Evolutionary conservation across 2,113 vertebrate genomes (phyloP).

Genomic region (Amia ocellicauda): DNA sequence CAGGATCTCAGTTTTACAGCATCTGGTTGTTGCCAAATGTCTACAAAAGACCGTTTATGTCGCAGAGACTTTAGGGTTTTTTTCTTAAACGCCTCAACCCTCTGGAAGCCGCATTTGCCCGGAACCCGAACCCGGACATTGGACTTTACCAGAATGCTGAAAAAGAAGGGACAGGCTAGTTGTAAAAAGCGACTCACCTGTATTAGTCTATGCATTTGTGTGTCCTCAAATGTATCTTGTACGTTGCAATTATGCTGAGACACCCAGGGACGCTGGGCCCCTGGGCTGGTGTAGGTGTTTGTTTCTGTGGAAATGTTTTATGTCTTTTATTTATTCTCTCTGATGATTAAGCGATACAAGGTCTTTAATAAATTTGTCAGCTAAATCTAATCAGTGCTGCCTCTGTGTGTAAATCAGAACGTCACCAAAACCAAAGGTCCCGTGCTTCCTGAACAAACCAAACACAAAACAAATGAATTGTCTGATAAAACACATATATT

Average conservation of each 20-base stretch:
- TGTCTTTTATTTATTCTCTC: conserved; percentile 90
- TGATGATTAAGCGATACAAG: conserved; percentile 72
- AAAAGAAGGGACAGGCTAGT: conserved; percentile 49
- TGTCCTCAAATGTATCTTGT: conserved; percentile 62
- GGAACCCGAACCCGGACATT: conserved; percentile 32
- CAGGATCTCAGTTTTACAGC: conserved; percentile 56
- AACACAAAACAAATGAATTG: too few relatives aligned
- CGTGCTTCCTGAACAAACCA: too few relatives aligned
- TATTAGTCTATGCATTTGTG: conserved; percentile 63
- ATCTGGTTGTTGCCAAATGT: conserved; percentile 86
- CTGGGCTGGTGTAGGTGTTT: conserved; percentile 59
- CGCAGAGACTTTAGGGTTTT: conserved; percentile 70
- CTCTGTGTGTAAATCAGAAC: conserved; percentile 19
- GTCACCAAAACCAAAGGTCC: too few relatives aligned
- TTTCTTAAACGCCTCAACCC: conserved; percentile 19
- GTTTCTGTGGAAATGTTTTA: conserved; percentile 73
- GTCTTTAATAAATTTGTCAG: conserved; percentile 92
- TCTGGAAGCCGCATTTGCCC: conserved; percentile 33
- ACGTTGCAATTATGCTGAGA: conserved; percentile 47
- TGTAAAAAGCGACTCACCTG: conserved; percentile 56
- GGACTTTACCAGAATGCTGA: conserved; percentile 57
- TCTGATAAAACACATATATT: too few relatives aligned
- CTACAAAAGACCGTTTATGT: conserved; percentile 46
- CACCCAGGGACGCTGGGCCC: conserved; percentile 21
- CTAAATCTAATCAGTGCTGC: conserved; percentile 50